Evolutionary conservation across 2,113 vertebrate species (phyloP).

Genomic region (Thamnaconus septentrionalis): DNA sequence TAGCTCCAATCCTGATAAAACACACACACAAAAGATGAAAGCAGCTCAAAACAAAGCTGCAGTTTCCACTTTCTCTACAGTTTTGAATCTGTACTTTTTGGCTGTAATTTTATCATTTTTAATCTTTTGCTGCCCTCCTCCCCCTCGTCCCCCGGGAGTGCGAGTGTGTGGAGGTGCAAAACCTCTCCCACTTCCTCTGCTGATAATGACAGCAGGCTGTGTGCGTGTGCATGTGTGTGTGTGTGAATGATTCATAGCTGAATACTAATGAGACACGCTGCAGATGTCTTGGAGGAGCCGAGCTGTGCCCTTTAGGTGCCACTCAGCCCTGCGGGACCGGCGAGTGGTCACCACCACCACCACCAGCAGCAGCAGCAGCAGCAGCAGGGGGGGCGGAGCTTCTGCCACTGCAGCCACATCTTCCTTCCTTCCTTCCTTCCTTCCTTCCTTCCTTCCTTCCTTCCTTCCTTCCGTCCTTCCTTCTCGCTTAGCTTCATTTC

Average conservation of each 20-base stretch:
- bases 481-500: conserved; percentile 18
- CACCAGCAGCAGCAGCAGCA: conserved; percentile 18
- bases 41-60: no score
- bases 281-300: conserved; percentile 60
- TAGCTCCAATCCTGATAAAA: no score
- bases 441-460: conserved; percentile 8
- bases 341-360: background rate
- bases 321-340: conserved; percentile 35
- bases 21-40: no score
- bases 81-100: no score
- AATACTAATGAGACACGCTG: conserved; percentile 65
- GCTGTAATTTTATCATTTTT: no score
- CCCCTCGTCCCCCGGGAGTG: conserved; percentile 4
- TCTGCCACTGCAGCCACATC: no score
- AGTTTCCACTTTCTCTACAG: no score
- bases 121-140: no score
- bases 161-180: background rate
- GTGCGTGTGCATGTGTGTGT: no score
- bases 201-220: conserved; percentile 56
- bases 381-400: background rate
- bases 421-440: no score
- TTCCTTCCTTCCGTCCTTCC: conserved; percentile 2
- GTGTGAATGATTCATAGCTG: conserved; percentile 69
- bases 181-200: conserved; percentile 15
- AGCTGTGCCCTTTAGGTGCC: conserved; percentile 59